These are phyloP conservation scores for Nilaparvata lugens DNA, from an alignment of 1,140 invertebrate species.

Conservation along the genomic window DNA sequence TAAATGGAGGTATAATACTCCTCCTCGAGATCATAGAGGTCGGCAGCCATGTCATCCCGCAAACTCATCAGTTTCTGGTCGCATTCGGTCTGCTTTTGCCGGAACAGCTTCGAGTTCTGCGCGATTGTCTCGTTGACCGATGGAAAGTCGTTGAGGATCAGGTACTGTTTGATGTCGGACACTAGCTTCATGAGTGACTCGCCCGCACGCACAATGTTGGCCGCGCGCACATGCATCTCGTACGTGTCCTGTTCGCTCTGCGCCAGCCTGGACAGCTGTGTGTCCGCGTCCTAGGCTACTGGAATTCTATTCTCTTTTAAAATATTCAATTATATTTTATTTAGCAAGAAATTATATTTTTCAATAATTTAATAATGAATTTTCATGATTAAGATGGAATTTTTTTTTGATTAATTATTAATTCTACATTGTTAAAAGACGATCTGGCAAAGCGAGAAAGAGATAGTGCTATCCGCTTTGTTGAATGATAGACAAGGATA, in stretches of 20 bases:
- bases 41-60: conserved; percentile 88
- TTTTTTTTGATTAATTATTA: too few species aligned
- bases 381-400: too few species aligned
- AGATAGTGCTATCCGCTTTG: too few species aligned
- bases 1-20: conserved; percentile 95
- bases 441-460: too few species aligned
- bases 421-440: too few species aligned
- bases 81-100: conserved; percentile 81
- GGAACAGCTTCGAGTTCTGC: conserved; percentile 80
- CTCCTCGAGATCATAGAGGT: conserved; percentile 93
- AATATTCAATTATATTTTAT: too few species aligned
- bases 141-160: conserved; percentile 94
- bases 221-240: conserved; percentile 92
- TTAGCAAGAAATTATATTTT: too few species aligned
- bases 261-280: conserved; percentile 75
- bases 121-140: conserved; percentile 93
- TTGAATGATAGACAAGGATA: too few species aligned
- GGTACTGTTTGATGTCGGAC: conserved; percentile 92
- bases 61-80: conserved; percentile 88
- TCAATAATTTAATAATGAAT: too few species aligned
- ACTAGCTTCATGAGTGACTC: conserved; percentile 94
- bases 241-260: conserved; percentile 91
- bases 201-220: conserved; percentile 88
- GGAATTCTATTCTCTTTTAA: too few species aligned
- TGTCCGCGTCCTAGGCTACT: conserved; percentile 88